Conservation (phyloP, 1,140 invertebrate species). For the Calliphora vicina region DNA sequence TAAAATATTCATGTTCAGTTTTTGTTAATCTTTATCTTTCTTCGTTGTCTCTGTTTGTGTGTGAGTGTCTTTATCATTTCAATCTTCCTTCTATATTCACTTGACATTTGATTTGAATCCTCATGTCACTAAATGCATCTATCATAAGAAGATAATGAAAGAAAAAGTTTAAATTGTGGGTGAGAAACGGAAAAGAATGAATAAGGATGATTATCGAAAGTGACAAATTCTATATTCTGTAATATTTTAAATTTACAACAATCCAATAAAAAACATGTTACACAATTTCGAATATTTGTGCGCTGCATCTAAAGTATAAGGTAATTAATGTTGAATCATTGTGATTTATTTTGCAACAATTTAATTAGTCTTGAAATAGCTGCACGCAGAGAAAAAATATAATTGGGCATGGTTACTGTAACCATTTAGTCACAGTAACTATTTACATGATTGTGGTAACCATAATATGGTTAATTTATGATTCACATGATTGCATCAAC, state of each 20-base stretch:
- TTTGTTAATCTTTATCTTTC: not conserved
- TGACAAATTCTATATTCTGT: not conserved
- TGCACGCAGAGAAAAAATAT: no score
- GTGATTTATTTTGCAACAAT: no score
- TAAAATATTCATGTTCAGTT: not conserved
- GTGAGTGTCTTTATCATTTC: not conserved
- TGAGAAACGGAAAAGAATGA: not conserved
- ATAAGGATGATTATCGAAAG: not conserved
- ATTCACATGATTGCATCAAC: no score
- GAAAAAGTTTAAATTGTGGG: not conserved
- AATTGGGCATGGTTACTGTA: no score
- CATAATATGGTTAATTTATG: no score
- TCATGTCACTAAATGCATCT: conserved; percentile 7
- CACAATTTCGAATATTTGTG: no score
- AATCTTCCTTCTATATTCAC: conserved; percentile 14
- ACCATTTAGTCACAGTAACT: no score
- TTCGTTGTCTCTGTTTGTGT: not conserved
- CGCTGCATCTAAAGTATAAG: no score
- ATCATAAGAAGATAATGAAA: not conserved
- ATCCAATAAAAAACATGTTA: no score
- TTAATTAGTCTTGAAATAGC: no score
- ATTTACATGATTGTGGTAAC: no score
- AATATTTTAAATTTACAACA: not conserved
- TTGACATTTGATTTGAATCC: conserved; percentile 24
- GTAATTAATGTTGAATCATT: no score